Evolutionary conservation across 2,113 vertebrate species (phyloP).

Genomic region (Xyliphius kryptos): DNA sequence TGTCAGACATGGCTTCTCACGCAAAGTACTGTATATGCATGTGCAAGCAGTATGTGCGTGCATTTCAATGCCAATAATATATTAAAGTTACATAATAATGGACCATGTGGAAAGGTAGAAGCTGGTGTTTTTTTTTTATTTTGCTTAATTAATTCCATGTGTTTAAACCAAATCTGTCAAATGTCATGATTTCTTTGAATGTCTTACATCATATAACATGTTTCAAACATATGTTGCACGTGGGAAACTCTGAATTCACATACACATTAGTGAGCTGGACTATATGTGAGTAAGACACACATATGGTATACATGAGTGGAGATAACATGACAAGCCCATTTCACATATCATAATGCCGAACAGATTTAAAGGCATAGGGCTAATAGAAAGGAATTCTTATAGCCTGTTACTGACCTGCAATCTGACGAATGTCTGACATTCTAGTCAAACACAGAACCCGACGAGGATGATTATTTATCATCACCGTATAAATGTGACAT

Average conservation of each 20-base stretch:
- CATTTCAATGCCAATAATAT: not conserved
- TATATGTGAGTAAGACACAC: not conserved
- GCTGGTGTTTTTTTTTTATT: not conserved
- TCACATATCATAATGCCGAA: conserved; percentile 17
- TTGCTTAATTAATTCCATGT: conserved; percentile 6
- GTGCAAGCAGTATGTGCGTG: not conserved
- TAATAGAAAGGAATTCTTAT: conserved; percentile 3
- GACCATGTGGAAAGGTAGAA: not conserved
- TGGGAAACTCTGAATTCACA: conserved; percentile 4
- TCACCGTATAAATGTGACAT: not conserved
- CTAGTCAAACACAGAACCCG: conserved; percentile 2
- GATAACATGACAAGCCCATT: conserved; percentile 12
- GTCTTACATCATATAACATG: not conserved
- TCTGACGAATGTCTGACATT: conserved; percentile 24
- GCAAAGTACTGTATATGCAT: conserved; percentile 9
- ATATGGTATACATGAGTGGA: not conserved
- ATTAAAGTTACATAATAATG: not conserved
- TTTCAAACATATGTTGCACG: not conserved
- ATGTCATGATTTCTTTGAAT: too few species aligned
- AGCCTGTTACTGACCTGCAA: conserved; percentile 2
- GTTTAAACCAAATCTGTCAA: not conserved
- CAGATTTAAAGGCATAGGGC: conserved; percentile 23
- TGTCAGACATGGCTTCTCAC: conserved; percentile 9
- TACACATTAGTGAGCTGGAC: not conserved
- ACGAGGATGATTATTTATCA: conserved; percentile 8